These are phyloP conservation scores for Chaetogeoica ovagalla DNA, from an alignment of 2,888 invertebrate genomes.

Conservation along the genomic window DNA sequence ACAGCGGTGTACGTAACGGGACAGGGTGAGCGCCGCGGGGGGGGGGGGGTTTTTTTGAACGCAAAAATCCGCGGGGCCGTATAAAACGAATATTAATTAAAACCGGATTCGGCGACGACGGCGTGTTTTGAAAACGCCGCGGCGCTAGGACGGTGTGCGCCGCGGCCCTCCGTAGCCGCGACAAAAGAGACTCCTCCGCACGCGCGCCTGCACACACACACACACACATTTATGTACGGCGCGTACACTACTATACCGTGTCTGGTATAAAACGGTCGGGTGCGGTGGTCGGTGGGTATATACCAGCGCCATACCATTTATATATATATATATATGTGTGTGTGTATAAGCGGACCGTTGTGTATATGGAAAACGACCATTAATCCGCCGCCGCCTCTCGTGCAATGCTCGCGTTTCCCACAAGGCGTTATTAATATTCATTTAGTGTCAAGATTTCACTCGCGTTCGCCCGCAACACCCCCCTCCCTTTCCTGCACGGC, in stretches of 20 bases:
- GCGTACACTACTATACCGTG: too few relatives aligned
- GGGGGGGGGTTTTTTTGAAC: background rate
- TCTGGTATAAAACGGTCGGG: background rate
- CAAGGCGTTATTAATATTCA: slow-evolving; percentile 53
- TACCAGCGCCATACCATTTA: background rate
- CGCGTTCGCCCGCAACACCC: slow-evolving; percentile 5
- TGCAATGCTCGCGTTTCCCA: slow-evolving; percentile 43
- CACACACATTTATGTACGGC: background rate
- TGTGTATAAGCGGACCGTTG: background rate
- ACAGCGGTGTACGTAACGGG: too few relatives aligned
- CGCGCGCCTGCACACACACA: too few relatives aligned
- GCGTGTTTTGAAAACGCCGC: background rate
- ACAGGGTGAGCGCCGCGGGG: background rate
- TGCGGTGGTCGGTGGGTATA: background rate
- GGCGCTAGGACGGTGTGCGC: background rate
- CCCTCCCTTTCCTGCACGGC: background rate
- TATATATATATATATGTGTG: background rate
- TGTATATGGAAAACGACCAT: slow-evolving; percentile 51
- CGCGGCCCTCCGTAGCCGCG: slow-evolving; percentile 27
- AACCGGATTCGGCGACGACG: slow-evolving; percentile 44
- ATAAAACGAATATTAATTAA: slow-evolving; percentile 52
- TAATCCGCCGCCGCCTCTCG: slow-evolving; percentile 35
- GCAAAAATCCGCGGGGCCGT: slow-evolving; percentile 48
- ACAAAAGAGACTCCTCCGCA: slow-evolving; percentile 50
- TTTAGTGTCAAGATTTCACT: slow-evolving; percentile 53